A percentile compares a stretch with the other conserved stretches of the same genome.
Evolutionary conservation across 1,140 invertebrate species (phyloP).

Genomic region (Drosophila subpulchrella): DNA sequence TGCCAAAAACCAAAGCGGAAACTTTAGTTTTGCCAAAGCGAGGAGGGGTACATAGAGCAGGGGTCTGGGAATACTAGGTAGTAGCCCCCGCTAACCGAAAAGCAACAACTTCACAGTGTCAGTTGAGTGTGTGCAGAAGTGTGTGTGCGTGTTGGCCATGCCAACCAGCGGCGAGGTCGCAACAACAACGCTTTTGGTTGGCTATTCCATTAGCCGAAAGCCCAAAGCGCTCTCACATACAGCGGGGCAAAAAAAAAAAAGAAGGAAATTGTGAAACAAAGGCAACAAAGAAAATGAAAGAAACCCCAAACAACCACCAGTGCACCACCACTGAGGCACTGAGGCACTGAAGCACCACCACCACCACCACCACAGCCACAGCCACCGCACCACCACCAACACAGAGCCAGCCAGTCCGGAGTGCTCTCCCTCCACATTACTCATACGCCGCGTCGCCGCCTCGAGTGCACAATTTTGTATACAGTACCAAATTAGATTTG

Average conservation of each 20-base stretch:
- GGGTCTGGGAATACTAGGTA: not conserved
- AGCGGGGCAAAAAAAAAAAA: constrained; percentile 1
- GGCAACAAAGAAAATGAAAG: constrained; percentile 83
- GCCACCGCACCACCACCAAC: constrained; percentile 17
- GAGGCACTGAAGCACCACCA: no score
- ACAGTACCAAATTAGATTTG: constrained; percentile 84
- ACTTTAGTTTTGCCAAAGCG: constrained; percentile 31
- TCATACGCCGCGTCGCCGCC: constrained; percentile 64
- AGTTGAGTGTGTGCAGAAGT: constrained; percentile 46
- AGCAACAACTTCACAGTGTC: constrained; percentile 67
- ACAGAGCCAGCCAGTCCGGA: constrained; percentile 41
- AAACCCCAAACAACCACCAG: constrained; percentile 76
- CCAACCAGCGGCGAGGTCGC: constrained; percentile 78
- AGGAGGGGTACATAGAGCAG: constrained; percentile 9
- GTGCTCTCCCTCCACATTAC: constrained; percentile 28
- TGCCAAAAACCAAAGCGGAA: constrained; percentile 52
- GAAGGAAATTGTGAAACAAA: constrained; percentile 77
- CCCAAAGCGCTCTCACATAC: constrained; percentile 56
- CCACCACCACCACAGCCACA: constrained; percentile 9
- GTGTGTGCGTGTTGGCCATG: constrained; percentile 54
- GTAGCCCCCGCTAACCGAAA: constrained; percentile 11
- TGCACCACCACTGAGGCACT: constrained; percentile 15
- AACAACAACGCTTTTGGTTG: constrained; percentile 81
- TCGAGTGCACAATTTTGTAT: constrained; percentile 84
- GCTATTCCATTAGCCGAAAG: constrained; percentile 61